phyloP scores from a whole-genome alignment of 2,888 invertebrate species.

The Baccha elongata region DNA sequence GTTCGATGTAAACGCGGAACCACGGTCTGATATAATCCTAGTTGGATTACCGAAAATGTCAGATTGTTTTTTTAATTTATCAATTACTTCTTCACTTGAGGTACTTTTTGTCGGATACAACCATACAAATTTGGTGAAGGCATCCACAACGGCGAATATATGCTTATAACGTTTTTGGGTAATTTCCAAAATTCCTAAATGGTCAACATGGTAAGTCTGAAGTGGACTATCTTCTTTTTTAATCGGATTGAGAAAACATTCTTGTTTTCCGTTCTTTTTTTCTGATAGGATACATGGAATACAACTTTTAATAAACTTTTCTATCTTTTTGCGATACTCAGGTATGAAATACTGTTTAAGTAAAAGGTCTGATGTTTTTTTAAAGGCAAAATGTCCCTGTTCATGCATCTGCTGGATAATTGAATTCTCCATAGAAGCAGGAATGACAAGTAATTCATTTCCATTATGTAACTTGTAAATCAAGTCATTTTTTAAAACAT shows the following conservation, averaged over 20 bases:
- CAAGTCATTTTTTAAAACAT: not conserved
- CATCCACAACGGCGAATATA: not conserved
- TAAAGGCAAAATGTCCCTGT: not conserved
- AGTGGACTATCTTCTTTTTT: slow-evolving; percentile 16
- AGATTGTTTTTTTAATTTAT: slow-evolving; percentile 13
- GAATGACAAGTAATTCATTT: not conserved
- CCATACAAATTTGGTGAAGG: slow-evolving; percentile 57
- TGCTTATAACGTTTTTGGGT: slow-evolving; percentile 14
- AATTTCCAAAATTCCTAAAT: slow-evolving; percentile 16
- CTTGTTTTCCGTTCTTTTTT: not conserved
- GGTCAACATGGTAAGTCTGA: slow-evolving; percentile 9
- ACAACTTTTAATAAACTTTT: not conserved
- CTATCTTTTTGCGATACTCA: slow-evolving; percentile 1
- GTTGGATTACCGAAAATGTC: slow-evolving; percentile 43
- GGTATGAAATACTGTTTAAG: too few species aligned
- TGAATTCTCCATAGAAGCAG: not conserved
- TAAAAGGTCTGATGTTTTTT: slow-evolving; percentile 2
- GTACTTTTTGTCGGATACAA: slow-evolving; percentile 36
- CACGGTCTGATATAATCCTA: slow-evolving; percentile 47
- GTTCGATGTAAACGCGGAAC: slow-evolving; percentile 49
- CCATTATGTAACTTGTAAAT: not conserved
- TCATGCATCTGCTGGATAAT: not conserved
- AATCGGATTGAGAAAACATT: slow-evolving; percentile 1
- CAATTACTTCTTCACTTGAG: too few species aligned
- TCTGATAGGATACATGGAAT: not conserved